phyloP scores from a whole-genome alignment of 2,888 invertebrate species.

The Ellobium chinense region DNA sequence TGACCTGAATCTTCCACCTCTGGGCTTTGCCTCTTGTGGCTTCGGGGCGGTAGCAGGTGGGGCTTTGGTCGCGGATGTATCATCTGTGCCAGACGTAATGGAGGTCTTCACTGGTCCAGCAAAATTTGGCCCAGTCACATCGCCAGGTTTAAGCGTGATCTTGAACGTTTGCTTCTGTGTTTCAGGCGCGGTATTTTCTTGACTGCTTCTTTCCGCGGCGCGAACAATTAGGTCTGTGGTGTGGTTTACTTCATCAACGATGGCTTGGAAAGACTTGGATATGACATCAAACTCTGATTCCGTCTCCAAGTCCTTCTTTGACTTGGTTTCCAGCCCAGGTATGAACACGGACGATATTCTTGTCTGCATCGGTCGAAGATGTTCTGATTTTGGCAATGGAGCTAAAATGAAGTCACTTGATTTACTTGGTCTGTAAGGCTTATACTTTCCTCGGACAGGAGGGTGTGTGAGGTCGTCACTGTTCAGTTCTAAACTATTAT shows the following conservation, averaged over 20 bases:
- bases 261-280: constrained; percentile 68
- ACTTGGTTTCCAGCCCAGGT: constrained; percentile 21
- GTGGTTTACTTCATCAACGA: constrained; percentile 66
- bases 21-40: constrained; percentile 22
- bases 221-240: constrained; percentile 46
- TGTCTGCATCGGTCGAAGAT: constrained; percentile 34
- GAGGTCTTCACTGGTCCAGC: background rate
- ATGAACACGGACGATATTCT: constrained; percentile 45
- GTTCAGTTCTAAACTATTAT: constrained; percentile 66
- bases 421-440: constrained; percentile 27
- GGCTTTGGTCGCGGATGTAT: background rate
- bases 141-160: constrained; percentile 47
- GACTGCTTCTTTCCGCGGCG: constrained; percentile 32
- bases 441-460: background rate
- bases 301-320: constrained; percentile 56
- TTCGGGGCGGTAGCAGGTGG: constrained; percentile 46
- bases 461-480: constrained; percentile 51
- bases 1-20: constrained; percentile 19
- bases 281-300: constrained; percentile 71
- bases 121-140: background rate
- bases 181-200: constrained; percentile 44
- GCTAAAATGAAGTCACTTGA: constrained; percentile 25
- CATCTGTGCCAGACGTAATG: background rate
- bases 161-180: constrained; percentile 43
- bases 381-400: constrained; percentile 23